These are phyloP conservation scores for Lepisosteus oculatus DNA, from an alignment of 2,113 vertebrate genomes.

Conservation along the genomic window DNA sequence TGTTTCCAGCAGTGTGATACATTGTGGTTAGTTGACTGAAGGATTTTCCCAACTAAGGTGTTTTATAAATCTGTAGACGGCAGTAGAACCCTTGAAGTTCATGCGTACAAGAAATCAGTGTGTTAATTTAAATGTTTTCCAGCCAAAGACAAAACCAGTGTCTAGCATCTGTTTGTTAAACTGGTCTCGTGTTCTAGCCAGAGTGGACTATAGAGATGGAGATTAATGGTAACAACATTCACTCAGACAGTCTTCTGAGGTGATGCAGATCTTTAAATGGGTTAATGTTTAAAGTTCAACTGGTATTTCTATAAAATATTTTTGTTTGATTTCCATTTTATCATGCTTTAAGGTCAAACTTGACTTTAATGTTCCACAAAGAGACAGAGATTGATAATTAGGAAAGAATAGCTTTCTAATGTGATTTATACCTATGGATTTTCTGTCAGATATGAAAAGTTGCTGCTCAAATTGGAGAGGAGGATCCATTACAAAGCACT, in stretches of 20 bases:
- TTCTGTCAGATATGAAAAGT: constrained; percentile 96
- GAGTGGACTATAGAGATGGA: constrained; percentile 26
- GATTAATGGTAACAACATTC: constrained; percentile 35
- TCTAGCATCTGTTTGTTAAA: constrained; percentile 10
- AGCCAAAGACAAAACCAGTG: too few relatives aligned
- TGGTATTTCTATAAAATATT: constrained; percentile 57
- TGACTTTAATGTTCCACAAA: constrained; percentile 85
- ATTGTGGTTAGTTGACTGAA: too few relatives aligned
- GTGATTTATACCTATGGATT: constrained; percentile 98
- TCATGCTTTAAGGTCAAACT: constrained; percentile 84
- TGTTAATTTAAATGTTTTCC: too few relatives aligned
- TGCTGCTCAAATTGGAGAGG: constrained; percentile 87
- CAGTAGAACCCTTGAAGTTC: too few relatives aligned
- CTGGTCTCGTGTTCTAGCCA: background rate
- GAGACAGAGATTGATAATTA: constrained; percentile 97
- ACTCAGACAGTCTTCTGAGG: constrained; percentile 8
- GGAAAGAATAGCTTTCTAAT: constrained; percentile 87
- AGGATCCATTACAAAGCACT: constrained; percentile 88
- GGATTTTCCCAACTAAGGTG: too few relatives aligned
- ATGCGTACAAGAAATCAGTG: too few relatives aligned
- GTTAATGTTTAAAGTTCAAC: constrained; percentile 54
- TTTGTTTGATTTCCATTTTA: constrained; percentile 69
- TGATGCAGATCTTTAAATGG: constrained; percentile 20
- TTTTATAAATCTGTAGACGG: too few relatives aligned
- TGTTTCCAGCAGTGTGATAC: too few relatives aligned